A percentile compares a stretch with the other conserved stretches of the same genome.
phyloP scores from a whole-genome alignment of 2,113 vertebrate genomes.

The Amphiprion ocellaris region DNA sequence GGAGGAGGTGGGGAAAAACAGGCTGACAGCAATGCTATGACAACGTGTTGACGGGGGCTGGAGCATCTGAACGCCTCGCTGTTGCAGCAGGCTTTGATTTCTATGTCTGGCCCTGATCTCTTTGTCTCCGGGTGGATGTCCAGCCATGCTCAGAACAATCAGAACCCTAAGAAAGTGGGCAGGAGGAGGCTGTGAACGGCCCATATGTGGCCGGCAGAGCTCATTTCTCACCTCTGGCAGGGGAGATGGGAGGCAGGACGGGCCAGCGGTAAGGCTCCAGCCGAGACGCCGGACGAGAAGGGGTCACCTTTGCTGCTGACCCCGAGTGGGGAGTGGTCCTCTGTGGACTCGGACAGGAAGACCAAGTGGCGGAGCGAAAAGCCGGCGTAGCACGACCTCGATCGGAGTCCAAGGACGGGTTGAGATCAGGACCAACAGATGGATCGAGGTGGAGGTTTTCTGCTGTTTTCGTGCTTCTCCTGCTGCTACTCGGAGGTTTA shows the following conservation, averaged over 20 bases:
- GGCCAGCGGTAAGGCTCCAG: conserved; percentile 79
- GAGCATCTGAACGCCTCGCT: conserved; percentile 87
- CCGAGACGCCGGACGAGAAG: conserved; percentile 54
- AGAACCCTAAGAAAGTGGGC: conserved; percentile 14
- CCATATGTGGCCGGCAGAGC: conserved; percentile 83
- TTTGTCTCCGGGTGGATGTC: conserved; percentile 83
- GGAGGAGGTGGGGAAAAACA: conserved; percentile 72
- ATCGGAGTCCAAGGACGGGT: conserved; percentile 16
- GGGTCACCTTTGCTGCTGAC: conserved; percentile 55
- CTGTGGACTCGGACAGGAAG: conserved; percentile 70
- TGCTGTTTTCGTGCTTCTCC: not conserved
- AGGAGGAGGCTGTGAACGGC: conserved; percentile 86
- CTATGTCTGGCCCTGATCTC: conserved; percentile 68
- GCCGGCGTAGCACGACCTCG: not conserved
- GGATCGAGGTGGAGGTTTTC: conserved; percentile 9
- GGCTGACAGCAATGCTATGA: conserved; percentile 85
- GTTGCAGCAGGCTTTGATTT: conserved; percentile 85
- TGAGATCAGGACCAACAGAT: not conserved
- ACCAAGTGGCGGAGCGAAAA: conserved; percentile 45
- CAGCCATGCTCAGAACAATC: conserved; percentile 67
- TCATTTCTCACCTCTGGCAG: conserved; percentile 88
- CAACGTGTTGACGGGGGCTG: conserved; percentile 86
- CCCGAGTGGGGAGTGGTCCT: conserved; percentile 55
- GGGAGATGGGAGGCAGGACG: conserved; percentile 85
- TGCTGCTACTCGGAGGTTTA: conserved; percentile 6